Base-by-base conservation (phyloP, 1,140 invertebrate species). In the Brachionus asplanchnoidis region DNA sequence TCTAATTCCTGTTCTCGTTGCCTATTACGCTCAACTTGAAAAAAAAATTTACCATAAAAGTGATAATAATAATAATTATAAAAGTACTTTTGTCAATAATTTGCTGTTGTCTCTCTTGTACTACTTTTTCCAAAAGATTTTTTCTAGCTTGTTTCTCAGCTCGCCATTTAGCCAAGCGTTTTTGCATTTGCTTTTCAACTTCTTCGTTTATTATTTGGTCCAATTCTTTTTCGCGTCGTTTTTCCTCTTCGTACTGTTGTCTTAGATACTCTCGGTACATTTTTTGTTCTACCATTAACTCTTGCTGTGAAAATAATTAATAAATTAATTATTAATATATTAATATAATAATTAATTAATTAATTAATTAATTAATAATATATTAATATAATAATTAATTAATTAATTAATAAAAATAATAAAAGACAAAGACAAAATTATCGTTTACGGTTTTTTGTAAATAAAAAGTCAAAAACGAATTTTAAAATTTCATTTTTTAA, bases 151-250 rank as follows among this genome's bases (percentile, higher is more conserved):
- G 50, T 46, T 82, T 82, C 12, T 82, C 79, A 46, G 79, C 79
- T 68, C 26, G 40, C 79, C 79, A 82, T 46, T 82, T 42, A 11
- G 32, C 36, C 12, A 82, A 26, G 11, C 79, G 50, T 46, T 82
- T 82, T 46, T 82, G 79, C 50, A 82, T 65, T 68, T 82, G 79
- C 6, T 82, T 82, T 9, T 82, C 79, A 11, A 82, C 42, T 68
- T 82, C 79, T 82, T 82, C 79, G 26, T 32, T 82, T 82, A 82
- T 68, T 12, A 82, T 82, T 42, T 40, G 53, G 32, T 82, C 79
- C 7, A 82, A 28, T 65, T 82, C 79, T 82, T 68, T 82, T 82
- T 82, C 79, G 20, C 32, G 56, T 66, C 28, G 53, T 17, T 82
- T 82, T 12, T 82, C 79, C 23, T 82, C 79, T 60, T 82, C 79